A percentile compares a stretch with the other conserved stretches of the same genome.
Conservation (phyloP, 2,888 invertebrate species). For the Neoaliturus tenellus region DNA sequence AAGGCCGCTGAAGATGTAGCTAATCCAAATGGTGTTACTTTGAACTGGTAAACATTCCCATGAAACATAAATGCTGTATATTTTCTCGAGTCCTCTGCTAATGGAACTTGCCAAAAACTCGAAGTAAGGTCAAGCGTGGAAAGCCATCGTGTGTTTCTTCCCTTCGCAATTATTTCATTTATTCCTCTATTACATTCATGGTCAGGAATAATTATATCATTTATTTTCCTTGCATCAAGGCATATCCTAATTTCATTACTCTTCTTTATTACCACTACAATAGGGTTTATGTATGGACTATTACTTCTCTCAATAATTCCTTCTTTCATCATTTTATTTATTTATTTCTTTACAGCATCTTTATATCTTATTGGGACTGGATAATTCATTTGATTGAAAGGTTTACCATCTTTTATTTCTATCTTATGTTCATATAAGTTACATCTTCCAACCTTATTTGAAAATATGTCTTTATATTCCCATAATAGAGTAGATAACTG, state of each 20-base stretch:
- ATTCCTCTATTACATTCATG: constrained; percentile 6
- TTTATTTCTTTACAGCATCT: constrained; percentile 5
- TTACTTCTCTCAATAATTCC: constrained; percentile 15
- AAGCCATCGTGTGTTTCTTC: neutral
- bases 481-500: neutral
- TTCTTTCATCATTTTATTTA: neutral
- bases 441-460: neutral
- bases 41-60: neutral
- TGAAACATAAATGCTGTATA: neutral
- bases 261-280: neutral
- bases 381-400: neutral
- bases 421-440: neutral
- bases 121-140: neutral
- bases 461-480: neutral
- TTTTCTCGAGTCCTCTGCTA: neutral
- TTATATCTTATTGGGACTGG: neutral
- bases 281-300: constrained; percentile 6
- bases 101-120: neutral
- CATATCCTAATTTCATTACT: neutral
- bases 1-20: neutral
- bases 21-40: neutral
- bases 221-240: constrained; percentile 25
- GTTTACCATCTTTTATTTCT: neutral
- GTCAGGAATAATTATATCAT: constrained; percentile 6
- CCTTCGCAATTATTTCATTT: neutral